These are phyloP conservation scores for Cosmorhoe ocellata DNA, from an alignment of 2,888 invertebrate genomes.

Conservation along the genomic window DNA sequence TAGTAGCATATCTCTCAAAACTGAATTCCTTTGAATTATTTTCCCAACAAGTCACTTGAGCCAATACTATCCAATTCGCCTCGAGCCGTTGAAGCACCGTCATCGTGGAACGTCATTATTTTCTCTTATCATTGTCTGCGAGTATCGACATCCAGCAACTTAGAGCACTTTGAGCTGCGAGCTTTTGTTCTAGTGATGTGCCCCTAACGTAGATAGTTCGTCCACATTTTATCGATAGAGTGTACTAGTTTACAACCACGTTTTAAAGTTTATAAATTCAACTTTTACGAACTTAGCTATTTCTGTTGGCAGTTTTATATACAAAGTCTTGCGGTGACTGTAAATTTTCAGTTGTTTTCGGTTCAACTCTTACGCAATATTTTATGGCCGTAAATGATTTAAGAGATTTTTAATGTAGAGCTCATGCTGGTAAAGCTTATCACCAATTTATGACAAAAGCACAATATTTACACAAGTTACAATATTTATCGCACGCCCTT, in stretches of 20 bases:
- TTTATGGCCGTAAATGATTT: slow-evolving; percentile 5
- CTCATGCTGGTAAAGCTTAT: background rate
- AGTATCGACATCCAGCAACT: slow-evolving; percentile 56
- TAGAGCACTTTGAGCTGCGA: slow-evolving; percentile 19
- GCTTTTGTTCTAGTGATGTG: slow-evolving; percentile 41
- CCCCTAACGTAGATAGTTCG: slow-evolving; percentile 14
- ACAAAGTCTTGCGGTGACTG: slow-evolving; percentile 10
- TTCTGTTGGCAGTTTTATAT: slow-evolving; percentile 16
- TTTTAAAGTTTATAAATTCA: slow-evolving; percentile 20
- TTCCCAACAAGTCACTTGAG: slow-evolving; percentile 13
- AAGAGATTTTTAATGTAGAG: background rate
- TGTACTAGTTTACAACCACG: slow-evolving; percentile 13
- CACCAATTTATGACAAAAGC: background rate
- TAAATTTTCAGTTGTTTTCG: slow-evolving; percentile 20
- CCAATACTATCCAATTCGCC: slow-evolving; percentile 10
- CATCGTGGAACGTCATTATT: slow-evolving; percentile 66
- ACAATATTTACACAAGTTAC: too few relatives aligned
- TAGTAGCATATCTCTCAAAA: background rate
- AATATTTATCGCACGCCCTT: too few relatives aligned
- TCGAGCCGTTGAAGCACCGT: slow-evolving; percentile 39
- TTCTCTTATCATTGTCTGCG: slow-evolving; percentile 69
- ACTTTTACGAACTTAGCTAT: slow-evolving; percentile 21
- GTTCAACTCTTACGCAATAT: slow-evolving; percentile 7
- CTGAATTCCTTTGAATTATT: slow-evolving; percentile 3
- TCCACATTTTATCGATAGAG: slow-evolving; percentile 18